Evolutionary conservation across 2,888 invertebrate species (phyloP), one percentile per base, ranked within the genome.

Genomic region (Gisinianus flammeolus): DNA sequence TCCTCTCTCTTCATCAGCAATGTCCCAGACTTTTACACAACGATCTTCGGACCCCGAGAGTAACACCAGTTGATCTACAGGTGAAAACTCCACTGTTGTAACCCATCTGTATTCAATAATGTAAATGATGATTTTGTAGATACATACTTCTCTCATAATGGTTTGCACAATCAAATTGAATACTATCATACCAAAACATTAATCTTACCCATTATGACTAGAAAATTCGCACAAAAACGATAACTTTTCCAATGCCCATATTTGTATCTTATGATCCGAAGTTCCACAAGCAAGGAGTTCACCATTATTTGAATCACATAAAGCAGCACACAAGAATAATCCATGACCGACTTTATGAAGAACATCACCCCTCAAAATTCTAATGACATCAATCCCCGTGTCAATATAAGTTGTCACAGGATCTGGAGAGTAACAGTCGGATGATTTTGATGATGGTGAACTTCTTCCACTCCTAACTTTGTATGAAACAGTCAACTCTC

Each of bases 1-100:
- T 28, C 81, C 81, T 26, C 78, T 79, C 52, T 81, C 80, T 62
- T 83, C 82, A 52, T 81, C 81, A 62, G 80, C 79, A 28, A 83
- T 79, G 62, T 84, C 84, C 84, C 84, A 84, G 16, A 81, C 80
- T 82, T 82, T 84, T 0, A 83, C 82, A 24, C 82, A 81, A 16
- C 80, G 80, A 79, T 84, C 84, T 62, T 82, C 83, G 71, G 81
- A 81, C n/a, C 82, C 83, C n/a, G 82, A 81, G 4, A 84, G 77
- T 24, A 84, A 77, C 0, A 80, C 78, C 35, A 78, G 81, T 0
- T 76, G 22, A 54, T 84, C 84, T 10, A 82, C 81, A 16, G 71
- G 73, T 5, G 82, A 83, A 74, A 84, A 84, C 64, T 81, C 81
- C 19, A 84, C 68, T 22, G 82, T 79, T 2, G 71, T 71, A 10